phyloP scores from a whole-genome alignment of 2,113 vertebrate genomes.

The Gymnogyps californianus region DNA sequence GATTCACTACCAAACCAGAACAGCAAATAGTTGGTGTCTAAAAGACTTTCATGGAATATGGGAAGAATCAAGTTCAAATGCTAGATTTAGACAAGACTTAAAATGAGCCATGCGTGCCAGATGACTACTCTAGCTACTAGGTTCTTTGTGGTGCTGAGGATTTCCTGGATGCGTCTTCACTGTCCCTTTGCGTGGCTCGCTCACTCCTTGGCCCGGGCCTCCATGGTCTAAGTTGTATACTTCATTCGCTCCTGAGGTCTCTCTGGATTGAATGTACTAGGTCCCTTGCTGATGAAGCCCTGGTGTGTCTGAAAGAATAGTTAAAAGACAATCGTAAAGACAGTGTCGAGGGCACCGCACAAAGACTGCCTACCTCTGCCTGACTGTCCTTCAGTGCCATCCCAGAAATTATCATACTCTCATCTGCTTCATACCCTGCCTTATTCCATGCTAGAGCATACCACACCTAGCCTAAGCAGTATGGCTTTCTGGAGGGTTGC shows the following conservation, averaged over 20 bases:
- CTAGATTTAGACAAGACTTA: neutral
- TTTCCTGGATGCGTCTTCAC: neutral
- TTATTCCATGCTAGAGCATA: neutral
- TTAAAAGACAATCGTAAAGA: neutral
- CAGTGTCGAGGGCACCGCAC: neutral
- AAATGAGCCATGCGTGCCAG: neutral
- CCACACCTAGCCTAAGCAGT: neutral
- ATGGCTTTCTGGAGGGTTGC: neutral
- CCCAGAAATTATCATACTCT: neutral
- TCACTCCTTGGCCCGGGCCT: neutral
- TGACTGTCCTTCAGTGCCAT: neutral
- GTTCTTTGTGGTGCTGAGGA: neutral
- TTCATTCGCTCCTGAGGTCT: neutral
- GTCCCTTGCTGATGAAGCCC: neutral
- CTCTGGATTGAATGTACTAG: neutral
- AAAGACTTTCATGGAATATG: neutral
- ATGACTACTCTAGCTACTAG: neutral
- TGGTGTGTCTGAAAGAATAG: neutral
- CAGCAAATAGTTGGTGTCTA: neutral
- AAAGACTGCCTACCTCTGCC: neutral
- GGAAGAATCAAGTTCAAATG: neutral
- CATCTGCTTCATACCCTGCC: neutral
- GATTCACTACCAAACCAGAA: neutral
- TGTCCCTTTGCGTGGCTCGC: neutral
- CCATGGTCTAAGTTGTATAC: too few relatives aligned